Evolutionary conservation across 23 tunicate genomes (phyloP), one percentile per base, ranked within the genome.

Genomic region (Halocynthia roretzi): DNA sequence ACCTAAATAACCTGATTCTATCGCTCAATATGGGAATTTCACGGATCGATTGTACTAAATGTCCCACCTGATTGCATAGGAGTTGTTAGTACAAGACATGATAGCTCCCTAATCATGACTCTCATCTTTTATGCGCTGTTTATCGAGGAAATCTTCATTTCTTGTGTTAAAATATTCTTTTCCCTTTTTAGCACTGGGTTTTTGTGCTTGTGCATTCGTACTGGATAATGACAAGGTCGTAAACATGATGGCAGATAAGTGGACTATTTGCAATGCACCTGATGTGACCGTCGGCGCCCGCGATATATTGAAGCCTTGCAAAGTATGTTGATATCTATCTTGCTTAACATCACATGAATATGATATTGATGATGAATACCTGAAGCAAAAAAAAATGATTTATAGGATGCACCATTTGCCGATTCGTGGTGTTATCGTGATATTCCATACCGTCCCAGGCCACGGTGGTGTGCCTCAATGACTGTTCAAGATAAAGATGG

Each of bases 121-220:
- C 44, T 31, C 44, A 31, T 31, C 44, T 31, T 31, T 31, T 4
- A 31, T 31, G 1, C 44, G 44, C 44, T 31, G 44, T 31, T 31
- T 31, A 31, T 31, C 44, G 44, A 31, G 44, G 44, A 31, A 31
- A 31, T 31, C 44, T 1, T 31, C 4, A 17, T 67, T 67, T 50
- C 77, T 49, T 15, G 77, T 11, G 17, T 49, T 17, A 17, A 11
- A n/a, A 57, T 62, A 17, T 57, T 9, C 18, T 40, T 72, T 72
- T 80, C 62, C 15, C 19, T 14, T 52, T 44, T 20, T 69, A 88
- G 94, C 10, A 70, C 5, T 83, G 66, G 71, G 53, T 11, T 88
- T 87, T 87, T 88, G 94, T 62, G 65, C 70, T 53, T 88, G 94
- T 55, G 49, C 71, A 5, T 88, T 66, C 56, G 68, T 83, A 81